phyloP scores from a whole-genome alignment of 2,113 vertebrate species.

The Cynoglossus semilaevis region DNA sequence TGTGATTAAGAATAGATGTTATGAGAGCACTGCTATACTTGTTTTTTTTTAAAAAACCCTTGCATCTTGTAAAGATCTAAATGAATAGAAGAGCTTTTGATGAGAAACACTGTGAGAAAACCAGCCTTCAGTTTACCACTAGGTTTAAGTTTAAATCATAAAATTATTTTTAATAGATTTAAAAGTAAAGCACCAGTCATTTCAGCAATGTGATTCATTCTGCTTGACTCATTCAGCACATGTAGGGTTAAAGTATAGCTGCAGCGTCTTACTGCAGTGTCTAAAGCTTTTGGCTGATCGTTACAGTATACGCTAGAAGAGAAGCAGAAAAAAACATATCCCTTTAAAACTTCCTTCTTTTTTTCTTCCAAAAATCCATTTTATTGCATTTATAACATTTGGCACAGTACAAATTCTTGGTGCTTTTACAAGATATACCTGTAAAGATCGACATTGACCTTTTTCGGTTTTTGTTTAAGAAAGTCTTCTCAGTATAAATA shows the following conservation, averaged over 20 bases:
- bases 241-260: constrained; percentile 80
- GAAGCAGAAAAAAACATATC: constrained; percentile 49
- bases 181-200: constrained; percentile 31
- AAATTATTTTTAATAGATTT: constrained; percentile 10
- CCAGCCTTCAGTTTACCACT: constrained; percentile 1
- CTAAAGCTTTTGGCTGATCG: constrained; percentile 76
- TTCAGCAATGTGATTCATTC: constrained; percentile 58
- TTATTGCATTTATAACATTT: constrained; percentile 94
- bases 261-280: constrained; percentile 86
- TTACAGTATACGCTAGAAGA: constrained; percentile 72
- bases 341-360: constrained; percentile 49
- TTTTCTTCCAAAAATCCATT: constrained; percentile 81
- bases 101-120: constrained; percentile 31
- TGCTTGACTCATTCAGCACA: constrained; percentile 64
- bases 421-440: constrained; percentile 89
- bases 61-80: constrained; percentile 5
- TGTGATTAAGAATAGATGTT: constrained; percentile 14
- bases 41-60: constrained; percentile 1
- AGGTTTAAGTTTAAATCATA: neutral
- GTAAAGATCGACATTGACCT: constrained; percentile 83
- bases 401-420: constrained; percentile 92
- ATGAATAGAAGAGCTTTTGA: constrained; percentile 27
- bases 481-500: constrained; percentile 86
- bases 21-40: constrained; percentile 1
- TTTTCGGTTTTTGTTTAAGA: constrained; percentile 78